Evolutionary conservation across 2,797 vertebrate genomes (phyloP).

Genomic region (Thamnophis elegans): DNA sequence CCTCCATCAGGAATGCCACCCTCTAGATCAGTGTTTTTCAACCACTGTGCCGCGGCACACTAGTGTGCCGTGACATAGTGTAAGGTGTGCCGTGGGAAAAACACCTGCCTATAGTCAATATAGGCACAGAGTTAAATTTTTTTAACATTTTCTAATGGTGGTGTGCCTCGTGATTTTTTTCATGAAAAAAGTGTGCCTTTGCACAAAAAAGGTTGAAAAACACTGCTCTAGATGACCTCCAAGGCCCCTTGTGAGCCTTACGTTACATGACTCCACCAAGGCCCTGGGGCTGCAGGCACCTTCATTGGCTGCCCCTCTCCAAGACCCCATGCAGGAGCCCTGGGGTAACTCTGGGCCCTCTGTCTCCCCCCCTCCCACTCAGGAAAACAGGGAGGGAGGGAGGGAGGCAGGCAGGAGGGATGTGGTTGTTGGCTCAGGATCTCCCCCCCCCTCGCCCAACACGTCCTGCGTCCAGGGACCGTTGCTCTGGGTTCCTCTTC

Average conservation of each 20-base stretch:
- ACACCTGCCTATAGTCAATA: no score
- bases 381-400: background rate
- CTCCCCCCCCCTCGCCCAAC: no score
- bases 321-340: background rate
- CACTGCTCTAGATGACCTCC: background rate
- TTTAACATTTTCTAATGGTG: no score
- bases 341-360: rapidly evolving
- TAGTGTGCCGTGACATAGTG: no score
- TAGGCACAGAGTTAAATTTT: no score
- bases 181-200: no score
- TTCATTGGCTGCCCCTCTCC: background rate
- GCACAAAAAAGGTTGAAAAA: no score
- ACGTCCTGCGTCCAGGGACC: rapidly evolving
- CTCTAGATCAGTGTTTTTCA: no score
- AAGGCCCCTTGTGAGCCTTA: background rate
- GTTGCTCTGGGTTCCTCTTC: background rate
- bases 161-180: no score
- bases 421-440: background rate
- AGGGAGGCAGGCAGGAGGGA: background rate
- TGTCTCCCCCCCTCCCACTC: background rate
- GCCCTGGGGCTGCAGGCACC: background rate
- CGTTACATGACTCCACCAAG: background rate
- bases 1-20: background rate
- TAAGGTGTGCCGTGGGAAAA: no score
- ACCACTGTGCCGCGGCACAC: no score